These are phyloP conservation scores for Arrhamphus sclerolepis DNA, from an alignment of 2,797 vertebrate genomes.

Conservation along the genomic window DNA sequence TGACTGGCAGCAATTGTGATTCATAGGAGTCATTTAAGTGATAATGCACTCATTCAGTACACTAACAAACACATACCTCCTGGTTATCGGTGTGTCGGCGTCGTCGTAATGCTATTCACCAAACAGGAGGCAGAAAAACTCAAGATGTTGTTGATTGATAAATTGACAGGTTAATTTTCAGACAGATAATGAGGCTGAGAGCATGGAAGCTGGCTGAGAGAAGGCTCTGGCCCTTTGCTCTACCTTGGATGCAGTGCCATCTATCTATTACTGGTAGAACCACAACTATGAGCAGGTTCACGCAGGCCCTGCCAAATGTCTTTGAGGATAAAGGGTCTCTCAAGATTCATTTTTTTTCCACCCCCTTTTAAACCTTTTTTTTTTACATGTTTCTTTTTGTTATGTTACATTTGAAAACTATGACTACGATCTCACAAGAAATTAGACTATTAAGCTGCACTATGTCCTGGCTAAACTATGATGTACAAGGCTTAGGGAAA, in stretches of 20 bases:
- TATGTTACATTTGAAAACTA: constrained; percentile 21
- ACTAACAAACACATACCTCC: constrained; percentile 94
- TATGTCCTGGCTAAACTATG: not conserved
- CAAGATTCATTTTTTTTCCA: constrained; percentile 30
- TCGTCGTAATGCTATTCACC: constrained; percentile 85
- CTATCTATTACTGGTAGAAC: constrained; percentile 89
- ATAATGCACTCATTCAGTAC: constrained; percentile 99
- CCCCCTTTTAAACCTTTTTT: not conserved
- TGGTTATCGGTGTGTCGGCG: constrained; percentile 94
- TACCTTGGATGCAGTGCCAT: constrained; percentile 97
- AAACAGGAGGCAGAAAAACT: constrained; percentile 87
- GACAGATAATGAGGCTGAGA: constrained; percentile 97
- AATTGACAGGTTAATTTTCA: constrained; percentile 99
- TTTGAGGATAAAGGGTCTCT: constrained; percentile 53
- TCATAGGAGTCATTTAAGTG: constrained; percentile 99
- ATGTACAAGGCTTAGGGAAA: not conserved
- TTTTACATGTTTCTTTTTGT: too few relatives aligned
- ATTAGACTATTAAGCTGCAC: constrained; percentile 12
- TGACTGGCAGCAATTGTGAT: constrained; percentile 95
- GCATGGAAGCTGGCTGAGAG: constrained; percentile 84
- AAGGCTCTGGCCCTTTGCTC: constrained; percentile 78
- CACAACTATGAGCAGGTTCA: constrained; percentile 79
- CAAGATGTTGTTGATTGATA: constrained; percentile 99
- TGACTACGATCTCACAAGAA: constrained; percentile 1
- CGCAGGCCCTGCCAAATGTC: constrained; percentile 59